phyloP scores from a whole-genome alignment of 2,797 vertebrate genomes.

The Mormyrus hasselquistii region DNA sequence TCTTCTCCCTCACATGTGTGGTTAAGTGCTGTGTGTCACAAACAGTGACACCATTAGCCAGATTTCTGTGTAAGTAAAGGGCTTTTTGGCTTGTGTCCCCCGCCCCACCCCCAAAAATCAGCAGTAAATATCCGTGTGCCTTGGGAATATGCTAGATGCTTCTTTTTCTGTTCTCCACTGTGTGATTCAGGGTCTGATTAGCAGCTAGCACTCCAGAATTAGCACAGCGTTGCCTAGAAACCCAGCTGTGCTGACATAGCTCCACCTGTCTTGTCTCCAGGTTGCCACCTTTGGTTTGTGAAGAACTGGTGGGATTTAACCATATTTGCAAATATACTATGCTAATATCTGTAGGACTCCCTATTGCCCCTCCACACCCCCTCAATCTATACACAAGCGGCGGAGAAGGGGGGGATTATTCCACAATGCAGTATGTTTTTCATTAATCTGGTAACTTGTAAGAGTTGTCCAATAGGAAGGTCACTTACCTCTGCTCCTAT shows the following conservation, averaged over 20 bases:
- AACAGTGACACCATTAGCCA: background rate
- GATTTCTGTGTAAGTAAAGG: background rate
- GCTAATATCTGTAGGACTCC: background rate
- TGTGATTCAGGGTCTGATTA: background rate
- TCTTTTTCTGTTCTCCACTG: background rate
- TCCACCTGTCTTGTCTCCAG: background rate
- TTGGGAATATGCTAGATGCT: constrained; percentile 22
- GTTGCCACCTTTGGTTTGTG: background rate
- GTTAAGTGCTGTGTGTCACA: background rate
- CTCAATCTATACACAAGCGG: background rate
- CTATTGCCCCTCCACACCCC: background rate
- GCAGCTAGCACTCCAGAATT: constrained; percentile 14
- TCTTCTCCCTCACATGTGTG: background rate
- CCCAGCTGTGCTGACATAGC: background rate
- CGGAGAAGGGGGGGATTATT: background rate
- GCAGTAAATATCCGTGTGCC: constrained; percentile 21
- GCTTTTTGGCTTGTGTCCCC: background rate
- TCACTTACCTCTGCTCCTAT: background rate
- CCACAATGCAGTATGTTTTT: background rate
- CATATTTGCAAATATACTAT: background rate
- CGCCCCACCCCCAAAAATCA: constrained; percentile 12
- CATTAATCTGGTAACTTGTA: background rate
- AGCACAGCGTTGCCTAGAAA: background rate
- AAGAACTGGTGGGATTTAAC: background rate
- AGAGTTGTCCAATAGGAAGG: background rate